phyloP scores from a whole-genome alignment of 2,888 invertebrate genomes.

The Tenthredo distinguenda region DNA sequence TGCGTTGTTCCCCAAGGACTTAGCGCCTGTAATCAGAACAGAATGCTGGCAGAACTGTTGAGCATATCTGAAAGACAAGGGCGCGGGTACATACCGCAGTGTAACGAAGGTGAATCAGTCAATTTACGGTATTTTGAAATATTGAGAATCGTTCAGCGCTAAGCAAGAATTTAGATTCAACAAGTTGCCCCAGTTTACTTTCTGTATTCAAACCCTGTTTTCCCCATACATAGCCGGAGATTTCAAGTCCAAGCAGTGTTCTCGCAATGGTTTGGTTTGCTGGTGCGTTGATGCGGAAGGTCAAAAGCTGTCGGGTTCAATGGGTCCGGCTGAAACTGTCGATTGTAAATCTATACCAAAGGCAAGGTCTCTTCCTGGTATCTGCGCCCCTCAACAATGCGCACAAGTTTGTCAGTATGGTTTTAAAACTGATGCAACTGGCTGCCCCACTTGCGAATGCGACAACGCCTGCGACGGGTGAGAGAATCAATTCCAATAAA shows the following conservation, averaged over 20 bases:
- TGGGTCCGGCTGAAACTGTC: constrained; percentile 87
- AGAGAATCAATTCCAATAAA: constrained; percentile 61
- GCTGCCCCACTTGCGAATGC: constrained; percentile 92
- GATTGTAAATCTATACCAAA: constrained; percentile 80
- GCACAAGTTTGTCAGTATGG: constrained; percentile 93
- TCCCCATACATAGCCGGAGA: constrained; percentile 79
- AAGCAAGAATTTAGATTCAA: too few relatives aligned
- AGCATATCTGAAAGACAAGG: constrained; percentile 90
- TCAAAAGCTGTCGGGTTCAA: constrained; percentile 88
- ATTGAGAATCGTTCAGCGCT: too few relatives aligned
- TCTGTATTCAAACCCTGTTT: not conserved
- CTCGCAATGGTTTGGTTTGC: constrained; percentile 91
- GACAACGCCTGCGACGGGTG: constrained; percentile 91
- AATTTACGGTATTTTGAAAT: too few relatives aligned
- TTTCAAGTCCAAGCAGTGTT: constrained; percentile 89
- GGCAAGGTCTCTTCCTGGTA: constrained; percentile 68
- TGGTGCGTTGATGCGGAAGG: constrained; percentile 92
- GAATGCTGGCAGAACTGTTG: constrained; percentile 87
- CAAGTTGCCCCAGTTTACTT: too few relatives aligned
- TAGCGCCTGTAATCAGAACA: constrained; percentile 85
- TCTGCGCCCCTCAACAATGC: constrained; percentile 87
- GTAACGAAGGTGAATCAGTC: constrained; percentile 78
- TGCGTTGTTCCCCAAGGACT: constrained; percentile 89
- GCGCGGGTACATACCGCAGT: constrained; percentile 91
- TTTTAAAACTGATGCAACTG: constrained; percentile 85